These are phyloP conservation scores for Zoroaster sp. DNA, from an alignment of 53 echinoderm and acorn worm genomes.

Conservation along the genomic window DNA sequence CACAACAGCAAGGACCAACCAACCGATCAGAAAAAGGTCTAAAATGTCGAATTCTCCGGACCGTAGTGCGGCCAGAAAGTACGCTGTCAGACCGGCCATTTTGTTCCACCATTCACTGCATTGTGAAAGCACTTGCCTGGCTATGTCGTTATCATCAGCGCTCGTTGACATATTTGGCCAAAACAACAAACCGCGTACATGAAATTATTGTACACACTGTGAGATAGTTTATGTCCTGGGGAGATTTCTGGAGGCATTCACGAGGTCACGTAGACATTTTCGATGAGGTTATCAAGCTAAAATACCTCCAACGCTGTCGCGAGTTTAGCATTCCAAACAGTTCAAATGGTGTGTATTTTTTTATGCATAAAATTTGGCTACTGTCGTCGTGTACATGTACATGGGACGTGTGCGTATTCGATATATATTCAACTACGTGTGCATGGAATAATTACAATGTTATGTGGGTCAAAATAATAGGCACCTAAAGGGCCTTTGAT, in stretches of 20 bases:
- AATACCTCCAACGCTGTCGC: background rate
- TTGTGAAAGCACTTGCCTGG: background rate
- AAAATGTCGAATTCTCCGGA: constrained; percentile 63
- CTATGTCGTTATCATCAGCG: background rate
- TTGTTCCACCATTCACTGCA: constrained; percentile 27
- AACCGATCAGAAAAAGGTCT: constrained; percentile 51
- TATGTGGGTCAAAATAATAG: background rate
- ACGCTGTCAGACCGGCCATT: constrained; percentile 60
- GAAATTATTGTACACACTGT: constrained; percentile 39
- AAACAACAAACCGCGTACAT: constrained; percentile 40
- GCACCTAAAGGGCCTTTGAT: background rate
- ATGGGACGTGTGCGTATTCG: too few species aligned
- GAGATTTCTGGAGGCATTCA: constrained; percentile 18
- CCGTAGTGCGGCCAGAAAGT: constrained; percentile 43
- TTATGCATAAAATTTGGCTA: background rate
- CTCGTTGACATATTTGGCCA: constrained; percentile 56
- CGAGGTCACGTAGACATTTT: constrained; percentile 35
- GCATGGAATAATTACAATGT: background rate
- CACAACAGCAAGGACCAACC: constrained; percentile 31
- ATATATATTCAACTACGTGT: too few species aligned
- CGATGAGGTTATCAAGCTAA: constrained; percentile 15
- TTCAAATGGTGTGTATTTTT: background rate
- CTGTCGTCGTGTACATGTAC: background rate
- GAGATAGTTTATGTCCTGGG: constrained; percentile 25
- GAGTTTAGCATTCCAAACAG: constrained; percentile 53